Evolutionary conservation across 2,888 invertebrate species (phyloP), one percentile per base, ranked within the genome.

Genomic region (Perizoma flavofasciatum): DNA sequence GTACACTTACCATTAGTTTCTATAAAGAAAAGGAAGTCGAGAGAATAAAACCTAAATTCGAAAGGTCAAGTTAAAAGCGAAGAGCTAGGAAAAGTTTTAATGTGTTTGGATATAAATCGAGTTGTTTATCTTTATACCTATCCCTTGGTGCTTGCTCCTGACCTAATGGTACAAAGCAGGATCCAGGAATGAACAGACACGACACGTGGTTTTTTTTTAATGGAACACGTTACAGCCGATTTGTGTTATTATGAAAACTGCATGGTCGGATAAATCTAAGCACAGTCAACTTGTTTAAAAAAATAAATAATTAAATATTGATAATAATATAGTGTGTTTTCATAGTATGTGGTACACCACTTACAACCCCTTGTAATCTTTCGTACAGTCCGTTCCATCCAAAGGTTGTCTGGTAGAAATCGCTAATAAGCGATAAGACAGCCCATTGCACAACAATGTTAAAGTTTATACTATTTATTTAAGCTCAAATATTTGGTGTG

Each of bases 71-170:
- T 65, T 68, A 73, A 69, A 70, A 65, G 64, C 59, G 63, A 70
- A 69, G 65, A 67, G 69, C 69, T 71, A 64, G 70, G 71, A 74
- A 81, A 88, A 85, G 80, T 86, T 88, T 85, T 85, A 87, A 88
- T 85, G 86, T 75, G 79, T 83, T 83, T 68, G 73, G 82, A 81
- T 81, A 88, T 87, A 87, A 87, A 86, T 86, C 82, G 79, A 76
- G 68, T 82, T 79, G 82, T 89, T 87, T 86, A 81, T 86, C 84
- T 86, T 84, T 83, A 85, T 83, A 83, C 78, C 78, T 77, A 74
- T 72, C 75, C 78, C 74, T 69, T 67, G 68, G 73, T 70, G 74
- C 66, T 72, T 69, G 64, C 70, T 66, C 68, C 61, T 65, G 61
- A 63, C 39, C 62, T 71, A 69, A 64, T 67, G 63, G 67, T 55